Percentiles rank a stretch among this genome's conserved stretches.
Conservation (phyloP, 2,113 vertebrate species). For the Danio rerio region GRCz12tu NC_133195.1:42095001-42095500, state of each 20-base stretch:
- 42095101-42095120: conserved; percentile 70
- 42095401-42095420: neutral
- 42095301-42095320: conserved; percentile 87
- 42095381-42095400: neutral
- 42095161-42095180: conserved; percentile 89
- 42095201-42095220: conserved; percentile 81
- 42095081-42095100: too few relatives aligned
- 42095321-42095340: conserved; percentile 91
- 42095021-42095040: too few relatives aligned
- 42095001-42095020: too few relatives aligned
- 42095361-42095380: conserved; percentile 88
- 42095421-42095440: neutral
- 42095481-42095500: conserved; percentile 83
- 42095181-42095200: conserved; percentile 77
- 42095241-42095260: conserved; percentile 95
- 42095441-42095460: neutral
- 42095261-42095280: conserved; percentile 98
- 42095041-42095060: too few relatives aligned
- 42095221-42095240: conserved; percentile 81
- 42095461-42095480: neutral
- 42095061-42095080: too few relatives aligned
- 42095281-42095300: conserved; percentile 91
- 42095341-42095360: conserved; percentile 93
- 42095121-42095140: conserved; percentile 91
- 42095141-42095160: conserved; percentile 98